A percentile compares a stretch with the other conserved stretches of the same genome.
Conservation (phyloP, 2,888 invertebrate genomes). For the Lamproptera curius region DNA sequence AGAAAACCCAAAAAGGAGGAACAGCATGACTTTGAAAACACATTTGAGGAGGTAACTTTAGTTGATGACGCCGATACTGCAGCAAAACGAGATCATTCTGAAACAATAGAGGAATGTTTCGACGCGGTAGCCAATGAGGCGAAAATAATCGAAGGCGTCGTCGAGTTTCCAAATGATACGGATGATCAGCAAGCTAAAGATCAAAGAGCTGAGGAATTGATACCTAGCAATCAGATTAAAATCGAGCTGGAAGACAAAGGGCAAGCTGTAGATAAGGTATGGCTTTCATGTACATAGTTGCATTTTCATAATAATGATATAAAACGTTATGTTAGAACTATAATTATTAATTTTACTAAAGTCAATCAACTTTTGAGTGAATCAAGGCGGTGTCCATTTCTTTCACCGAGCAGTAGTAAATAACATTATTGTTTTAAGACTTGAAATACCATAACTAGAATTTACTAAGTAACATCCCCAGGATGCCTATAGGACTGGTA, state of each 20-base stretch:
- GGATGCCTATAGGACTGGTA: too few relatives aligned
- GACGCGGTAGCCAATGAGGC: background rate
- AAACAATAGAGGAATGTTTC: background rate
- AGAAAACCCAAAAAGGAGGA: too few relatives aligned
- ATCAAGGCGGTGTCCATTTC: too few relatives aligned
- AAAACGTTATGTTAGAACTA: background rate
- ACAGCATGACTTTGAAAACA: background rate
- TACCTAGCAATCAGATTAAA: background rate
- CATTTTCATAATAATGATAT: background rate
- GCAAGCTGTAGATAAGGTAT: background rate
- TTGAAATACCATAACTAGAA: too few relatives aligned
- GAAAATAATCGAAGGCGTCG: background rate
- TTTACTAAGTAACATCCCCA: too few relatives aligned
- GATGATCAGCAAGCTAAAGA: background rate
- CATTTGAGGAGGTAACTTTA: background rate
- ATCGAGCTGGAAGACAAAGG: background rate
- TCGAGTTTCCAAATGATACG: background rate
- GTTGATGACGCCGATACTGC: background rate
- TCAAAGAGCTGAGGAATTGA: background rate
- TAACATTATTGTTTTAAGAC: too few relatives aligned
- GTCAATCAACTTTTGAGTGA: background rate
- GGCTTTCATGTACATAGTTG: background rate
- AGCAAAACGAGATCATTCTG: background rate
- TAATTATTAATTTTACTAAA: background rate
- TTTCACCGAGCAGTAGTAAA: too few relatives aligned